Conservation (phyloP, 2,797 vertebrate species). For the Margarornis squamiger region DNA sequence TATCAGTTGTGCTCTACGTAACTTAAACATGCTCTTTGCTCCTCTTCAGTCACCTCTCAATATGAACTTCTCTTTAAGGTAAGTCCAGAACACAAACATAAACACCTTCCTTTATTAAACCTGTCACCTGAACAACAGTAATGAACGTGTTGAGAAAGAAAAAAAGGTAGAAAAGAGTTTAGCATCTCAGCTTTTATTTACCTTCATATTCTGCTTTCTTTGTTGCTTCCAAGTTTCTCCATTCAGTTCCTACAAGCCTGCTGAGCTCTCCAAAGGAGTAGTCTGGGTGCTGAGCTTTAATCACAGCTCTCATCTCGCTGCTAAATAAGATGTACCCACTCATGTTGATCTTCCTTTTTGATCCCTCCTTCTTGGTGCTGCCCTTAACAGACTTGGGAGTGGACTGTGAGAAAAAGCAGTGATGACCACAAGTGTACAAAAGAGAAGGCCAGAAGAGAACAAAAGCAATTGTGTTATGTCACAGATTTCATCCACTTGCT, state of each 20-base stretch:
- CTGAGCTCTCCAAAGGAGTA: slow-evolving; percentile 98
- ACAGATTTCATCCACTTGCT: not conserved
- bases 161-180: slow-evolving; percentile 1
- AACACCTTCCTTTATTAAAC: slow-evolving; percentile 10
- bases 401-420: slow-evolving; percentile 80
- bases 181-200: slow-evolving; percentile 66
- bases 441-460: not conserved
- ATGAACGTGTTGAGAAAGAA: not conserved
- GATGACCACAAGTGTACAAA: slow-evolving; percentile 34
- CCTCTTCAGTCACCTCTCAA: slow-evolving; percentile 26
- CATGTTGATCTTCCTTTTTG: slow-evolving; percentile 99
- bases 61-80: slow-evolving; percentile 10
- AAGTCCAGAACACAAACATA: not conserved
- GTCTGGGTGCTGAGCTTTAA: slow-evolving; percentile 97
- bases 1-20: not conserved
- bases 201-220: slow-evolving; percentile 99
- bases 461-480: not conserved
- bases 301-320: slow-evolving; percentile 98
- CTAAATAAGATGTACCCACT: slow-evolving; percentile 99
- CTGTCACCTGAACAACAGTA: slow-evolving; percentile 2
- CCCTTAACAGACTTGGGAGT: slow-evolving; percentile 95
- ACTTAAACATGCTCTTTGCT: slow-evolving; percentile 9
- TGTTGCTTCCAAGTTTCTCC: slow-evolving; percentile 95
- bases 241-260: slow-evolving; percentile 96
- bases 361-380: slow-evolving; percentile 93